A percentile compares a stretch with the other conserved stretches of the same genome.
These are phyloP conservation scores for Lepidothrix coronata DNA, from an alignment of 2,113 vertebrate genomes.

Conservation along the genomic window DNA sequence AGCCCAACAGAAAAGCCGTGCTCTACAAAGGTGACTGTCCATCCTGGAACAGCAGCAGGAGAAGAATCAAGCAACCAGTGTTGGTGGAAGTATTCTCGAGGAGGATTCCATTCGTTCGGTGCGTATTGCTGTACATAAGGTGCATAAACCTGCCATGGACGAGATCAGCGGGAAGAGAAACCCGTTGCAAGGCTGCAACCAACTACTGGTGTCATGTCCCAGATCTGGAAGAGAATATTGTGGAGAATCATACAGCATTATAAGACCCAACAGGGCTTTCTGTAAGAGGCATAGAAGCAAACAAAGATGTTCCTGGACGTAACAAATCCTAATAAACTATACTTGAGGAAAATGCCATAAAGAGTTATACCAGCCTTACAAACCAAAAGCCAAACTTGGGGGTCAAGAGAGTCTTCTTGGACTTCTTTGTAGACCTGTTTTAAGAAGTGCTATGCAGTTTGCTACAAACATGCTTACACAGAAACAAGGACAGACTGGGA, in stretches of 20 bases:
- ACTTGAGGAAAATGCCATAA: background rate
- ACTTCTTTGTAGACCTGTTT: background rate
- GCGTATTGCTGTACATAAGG: slow-evolving; percentile 44
- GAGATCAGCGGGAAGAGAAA: slow-evolving; percentile 86
- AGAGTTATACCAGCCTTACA: background rate
- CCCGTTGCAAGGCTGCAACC: slow-evolving; percentile 93
- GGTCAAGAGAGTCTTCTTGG: background rate
- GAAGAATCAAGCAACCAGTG: slow-evolving; percentile 58
- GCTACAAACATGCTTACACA: background rate
- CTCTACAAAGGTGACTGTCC: slow-evolving; percentile 35
- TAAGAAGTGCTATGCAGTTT: background rate
- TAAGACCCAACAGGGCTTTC: background rate
- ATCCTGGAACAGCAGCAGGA: slow-evolving; percentile 47
- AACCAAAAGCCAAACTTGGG: background rate
- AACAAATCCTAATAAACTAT: background rate
- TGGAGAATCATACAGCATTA: background rate
- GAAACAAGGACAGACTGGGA: background rate
- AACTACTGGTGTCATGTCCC: slow-evolving; percentile 96
- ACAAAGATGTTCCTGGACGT: background rate
- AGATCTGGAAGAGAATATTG: slow-evolving; percentile 81
- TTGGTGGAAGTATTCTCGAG: slow-evolving; percentile 57
- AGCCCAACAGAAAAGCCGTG: slow-evolving; percentile 23
- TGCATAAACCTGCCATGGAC: background rate
- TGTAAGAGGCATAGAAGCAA: background rate
- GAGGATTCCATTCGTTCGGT: slow-evolving; percentile 19